These are phyloP conservation scores for Pristionchus pacificus DNA, from an alignment of 1,140 invertebrate species.

Conservation along the genomic window DNA sequence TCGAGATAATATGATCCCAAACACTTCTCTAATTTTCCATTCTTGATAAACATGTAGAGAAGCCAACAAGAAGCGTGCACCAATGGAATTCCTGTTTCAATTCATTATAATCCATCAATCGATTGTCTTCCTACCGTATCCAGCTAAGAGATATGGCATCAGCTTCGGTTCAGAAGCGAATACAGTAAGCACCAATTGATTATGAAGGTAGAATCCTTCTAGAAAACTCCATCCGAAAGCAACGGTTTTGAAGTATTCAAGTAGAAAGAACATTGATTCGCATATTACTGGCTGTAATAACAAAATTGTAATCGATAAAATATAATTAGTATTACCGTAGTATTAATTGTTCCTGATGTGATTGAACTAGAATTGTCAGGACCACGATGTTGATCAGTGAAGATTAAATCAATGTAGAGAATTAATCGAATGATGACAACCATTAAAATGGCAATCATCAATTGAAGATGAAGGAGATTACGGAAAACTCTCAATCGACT, in stretches of 20 bases:
- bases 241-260: conserved; percentile 80
- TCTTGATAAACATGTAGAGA: conserved; percentile 47
- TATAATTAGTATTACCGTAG: conserved; percentile 66
- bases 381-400: conserved; percentile 58
- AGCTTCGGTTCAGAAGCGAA: conserved; percentile 74
- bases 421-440: conserved; percentile 78
- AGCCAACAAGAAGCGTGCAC: conserved; percentile 52
- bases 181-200: conserved; percentile 73
- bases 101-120: neutral
- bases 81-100: conserved; percentile 43
- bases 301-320: neutral
- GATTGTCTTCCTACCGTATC: conserved; percentile 68
- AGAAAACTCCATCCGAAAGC: conserved; percentile 95
- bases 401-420: conserved; percentile 77
- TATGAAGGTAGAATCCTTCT: conserved; percentile 81
- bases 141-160: conserved; percentile 69
- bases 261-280: conserved; percentile 71
- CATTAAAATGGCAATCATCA: conserved; percentile 79
- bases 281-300: conserved; percentile 71
- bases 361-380: neutral
- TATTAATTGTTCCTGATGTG: conserved; percentile 66
- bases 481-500: conserved; percentile 77
- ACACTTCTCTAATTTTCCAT: conserved; percentile 52
- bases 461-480: conserved; percentile 79
- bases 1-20: conserved; percentile 54